phyloP scores from a whole-genome alignment of 2,113 vertebrate species.

The Macroglossus sobrinus region DNA sequence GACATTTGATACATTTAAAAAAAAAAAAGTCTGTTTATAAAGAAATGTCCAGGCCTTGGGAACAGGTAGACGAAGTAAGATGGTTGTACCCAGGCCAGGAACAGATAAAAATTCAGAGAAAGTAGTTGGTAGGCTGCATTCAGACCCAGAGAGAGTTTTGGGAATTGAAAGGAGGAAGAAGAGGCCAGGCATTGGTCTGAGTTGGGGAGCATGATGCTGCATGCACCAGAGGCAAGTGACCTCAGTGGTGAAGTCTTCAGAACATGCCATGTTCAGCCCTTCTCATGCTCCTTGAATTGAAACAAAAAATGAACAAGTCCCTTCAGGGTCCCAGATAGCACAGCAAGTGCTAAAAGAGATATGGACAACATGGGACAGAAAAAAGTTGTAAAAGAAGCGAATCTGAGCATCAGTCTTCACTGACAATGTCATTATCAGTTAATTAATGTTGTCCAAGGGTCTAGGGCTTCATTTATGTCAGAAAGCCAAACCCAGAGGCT shows the following conservation, averaged over 20 bases:
- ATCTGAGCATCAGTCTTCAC: constrained; percentile 45
- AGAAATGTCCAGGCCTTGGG: constrained; percentile 36
- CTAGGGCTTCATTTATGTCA: background rate
- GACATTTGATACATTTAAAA: constrained; percentile 54
- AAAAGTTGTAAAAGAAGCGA: constrained; percentile 72
- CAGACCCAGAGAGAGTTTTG: background rate
- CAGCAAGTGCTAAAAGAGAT: constrained; percentile 65
- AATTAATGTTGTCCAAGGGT: constrained; percentile 36
- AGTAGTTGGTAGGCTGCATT: background rate
- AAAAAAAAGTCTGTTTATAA: constrained; percentile 62
- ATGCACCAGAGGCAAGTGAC: background rate
- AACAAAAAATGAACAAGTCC: background rate
- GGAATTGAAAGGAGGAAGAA: background rate
- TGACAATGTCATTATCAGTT: constrained; percentile 51
- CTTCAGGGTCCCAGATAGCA: constrained; percentile 31
- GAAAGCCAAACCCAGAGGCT: background rate
- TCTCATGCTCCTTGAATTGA: background rate
- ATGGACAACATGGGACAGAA: constrained; percentile 39
- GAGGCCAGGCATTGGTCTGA: background rate
- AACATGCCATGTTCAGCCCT: background rate
- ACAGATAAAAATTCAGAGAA: background rate
- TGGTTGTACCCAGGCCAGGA: background rate
- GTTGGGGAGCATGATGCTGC: background rate
- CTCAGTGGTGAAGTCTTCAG: background rate
- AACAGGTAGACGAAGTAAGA: constrained; percentile 54